Evolutionary conservation across 2,113 vertebrate species (phyloP), one percentile per base, ranked within the genome.

Genomic region (Pycnonotus jocosus): DNA sequence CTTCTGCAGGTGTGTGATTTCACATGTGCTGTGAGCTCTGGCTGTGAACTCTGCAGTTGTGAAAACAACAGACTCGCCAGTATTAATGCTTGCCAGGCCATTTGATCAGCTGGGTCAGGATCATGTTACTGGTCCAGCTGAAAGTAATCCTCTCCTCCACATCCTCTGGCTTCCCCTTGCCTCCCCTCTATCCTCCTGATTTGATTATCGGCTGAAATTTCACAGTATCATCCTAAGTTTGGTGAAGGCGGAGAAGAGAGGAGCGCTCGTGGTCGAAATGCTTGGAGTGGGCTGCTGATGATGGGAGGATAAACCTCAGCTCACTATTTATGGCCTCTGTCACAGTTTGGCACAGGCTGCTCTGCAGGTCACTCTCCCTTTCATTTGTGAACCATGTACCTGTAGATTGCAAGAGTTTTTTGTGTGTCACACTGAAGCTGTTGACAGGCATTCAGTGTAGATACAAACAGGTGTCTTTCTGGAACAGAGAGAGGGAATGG

Each of bases 251-350:
- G 19, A 23, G 54, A 13, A 51, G 33, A 70, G 69, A 44, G 47
- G 53, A 51, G 5, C 0, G 0, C 22, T 71, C 0, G 0, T 22
- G n/a, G 30, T 72, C 53, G 50, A 54, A 45, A 20, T 14, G 44
- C 48, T 76, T 62, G 61, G 37, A 69, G 62, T 0, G 0, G 44
- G 74, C 15, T 31, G 22, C 1, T n/a, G 38, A 6, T 33, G 42
- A 30, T 45, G 74, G 50, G 70, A 85, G 44, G 53, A 76, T 31
- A 54, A 57, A 65, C 20, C 45, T 68, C 40, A 51, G 51, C 40
- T 81, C 9, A 1, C 50, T 61, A 0, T 56, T 76, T 33, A 12
- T 24, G 51, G 40, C 24, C n/a, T 47, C 14, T 69, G 47, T 27
- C 27, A 7, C 30, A 15, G 38, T 27, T 62, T 62, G 77, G 16